Evolutionary conservation across 2,797 vertebrate genomes (phyloP).

Genomic region (Myiotriccus ornatus): DNA sequence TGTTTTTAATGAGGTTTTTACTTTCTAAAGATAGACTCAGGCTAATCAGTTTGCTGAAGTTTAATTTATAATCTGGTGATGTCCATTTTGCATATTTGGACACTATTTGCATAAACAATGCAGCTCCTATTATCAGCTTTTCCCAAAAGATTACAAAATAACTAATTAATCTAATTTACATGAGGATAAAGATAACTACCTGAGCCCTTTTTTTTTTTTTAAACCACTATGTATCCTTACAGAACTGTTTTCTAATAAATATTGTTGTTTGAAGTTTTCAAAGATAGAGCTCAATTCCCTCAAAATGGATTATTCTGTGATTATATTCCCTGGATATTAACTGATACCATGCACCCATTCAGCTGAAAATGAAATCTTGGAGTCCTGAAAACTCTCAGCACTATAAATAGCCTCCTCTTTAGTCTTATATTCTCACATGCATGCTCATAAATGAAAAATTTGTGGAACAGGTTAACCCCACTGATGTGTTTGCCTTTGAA

Average conservation of each 20-base stretch:
- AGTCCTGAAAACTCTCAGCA: not conserved
- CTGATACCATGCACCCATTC: not conserved
- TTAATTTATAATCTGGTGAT: constrained; percentile 66
- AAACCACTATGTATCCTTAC: not conserved
- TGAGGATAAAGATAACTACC: constrained; percentile 62
- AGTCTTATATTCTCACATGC: not conserved
- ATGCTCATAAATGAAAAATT: not conserved
- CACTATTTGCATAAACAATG: constrained; percentile 69
- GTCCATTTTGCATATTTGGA: constrained; percentile 67
- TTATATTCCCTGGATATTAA: constrained; percentile 4
- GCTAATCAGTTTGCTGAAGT: constrained; percentile 66
- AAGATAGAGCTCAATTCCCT: not conserved
- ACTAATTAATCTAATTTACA: constrained; percentile 73
- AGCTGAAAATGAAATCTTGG: not conserved
- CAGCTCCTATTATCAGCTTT: constrained; percentile 67
- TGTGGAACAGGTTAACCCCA: not conserved
- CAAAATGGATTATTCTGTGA: not conserved
- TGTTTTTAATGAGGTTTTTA: constrained; percentile 46
- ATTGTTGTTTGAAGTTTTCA: not conserved
- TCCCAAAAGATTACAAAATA: constrained; percentile 68
- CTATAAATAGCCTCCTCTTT: constrained; percentile 7
- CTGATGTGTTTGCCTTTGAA: not conserved
- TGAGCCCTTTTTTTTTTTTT: not conserved
- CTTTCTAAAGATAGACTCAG: constrained; percentile 43
- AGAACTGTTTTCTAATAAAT: constrained; percentile 26